Percentiles rank a stretch among this genome's conserved stretches.
Conservation (phyloP, 2,888 invertebrate genomes). For the Chloroclysta siterata region DNA sequence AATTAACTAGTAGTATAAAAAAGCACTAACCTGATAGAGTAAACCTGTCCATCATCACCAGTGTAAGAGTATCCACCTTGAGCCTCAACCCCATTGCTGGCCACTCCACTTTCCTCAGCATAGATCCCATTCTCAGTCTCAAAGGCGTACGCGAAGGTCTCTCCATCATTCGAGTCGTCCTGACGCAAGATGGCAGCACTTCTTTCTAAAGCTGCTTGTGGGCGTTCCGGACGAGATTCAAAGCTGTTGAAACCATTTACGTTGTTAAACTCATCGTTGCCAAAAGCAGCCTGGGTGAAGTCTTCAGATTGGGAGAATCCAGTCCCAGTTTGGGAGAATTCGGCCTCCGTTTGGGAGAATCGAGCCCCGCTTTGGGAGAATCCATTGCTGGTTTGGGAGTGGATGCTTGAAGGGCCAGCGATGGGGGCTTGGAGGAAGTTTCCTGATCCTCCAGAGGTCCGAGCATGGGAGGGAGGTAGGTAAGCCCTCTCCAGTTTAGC, state of each 20-base stretch:
- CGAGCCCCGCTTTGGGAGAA: constrained; percentile 24
- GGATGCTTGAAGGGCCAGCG: constrained; percentile 32
- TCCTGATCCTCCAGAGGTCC: constrained; percentile 62
- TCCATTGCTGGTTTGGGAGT: background rate
- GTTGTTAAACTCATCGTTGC: constrained; percentile 41
- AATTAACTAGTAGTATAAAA: no score
- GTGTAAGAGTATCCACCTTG: constrained; percentile 75
- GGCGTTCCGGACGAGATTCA: constrained; percentile 59
- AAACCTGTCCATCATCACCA: constrained; percentile 76
- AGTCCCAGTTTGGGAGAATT: constrained; percentile 24
- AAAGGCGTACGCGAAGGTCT: constrained; percentile 69
- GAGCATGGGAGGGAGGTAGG: constrained; percentile 67
- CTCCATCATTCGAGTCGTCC: constrained; percentile 70
- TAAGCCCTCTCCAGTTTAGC: constrained; percentile 73
- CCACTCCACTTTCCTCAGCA: constrained; percentile 74
- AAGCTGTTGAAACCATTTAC: constrained; percentile 38
- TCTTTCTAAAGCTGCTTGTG: constrained; percentile 71
- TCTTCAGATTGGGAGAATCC: constrained; percentile 15
- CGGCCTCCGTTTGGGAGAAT: constrained; percentile 30
- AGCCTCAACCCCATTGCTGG: constrained; percentile 73
- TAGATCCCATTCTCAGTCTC: constrained; percentile 77
- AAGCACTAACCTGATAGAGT: constrained; percentile 65
- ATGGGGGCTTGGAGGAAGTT: constrained; percentile 62
- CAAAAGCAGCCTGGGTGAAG: constrained; percentile 10
- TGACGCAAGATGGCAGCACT: constrained; percentile 74